Conservation (phyloP, 2,797 vertebrate genomes). For the Petrocephalus sullivani region DNA sequence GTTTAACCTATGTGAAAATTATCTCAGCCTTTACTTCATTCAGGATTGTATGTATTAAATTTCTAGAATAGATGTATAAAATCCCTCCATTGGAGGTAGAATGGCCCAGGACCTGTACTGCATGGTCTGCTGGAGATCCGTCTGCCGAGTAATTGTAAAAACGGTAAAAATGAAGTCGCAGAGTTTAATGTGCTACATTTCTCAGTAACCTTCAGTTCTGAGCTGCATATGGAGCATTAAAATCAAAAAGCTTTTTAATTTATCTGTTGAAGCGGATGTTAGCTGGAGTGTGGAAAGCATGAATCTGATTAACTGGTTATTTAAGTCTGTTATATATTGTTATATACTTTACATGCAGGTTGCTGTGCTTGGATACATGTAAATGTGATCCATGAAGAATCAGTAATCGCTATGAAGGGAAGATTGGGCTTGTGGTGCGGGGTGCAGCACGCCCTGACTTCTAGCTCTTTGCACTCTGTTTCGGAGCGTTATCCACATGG, state of each 20-base stretch:
- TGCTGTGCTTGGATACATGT: not conserved
- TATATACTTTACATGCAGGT: not conserved
- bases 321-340: not conserved
- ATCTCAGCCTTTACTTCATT: not conserved
- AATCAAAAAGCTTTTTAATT: not conserved
- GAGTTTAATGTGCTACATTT: not conserved
- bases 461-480: not conserved
- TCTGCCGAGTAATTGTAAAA: not conserved
- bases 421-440: not conserved
- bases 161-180: not conserved
- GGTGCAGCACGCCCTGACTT: not conserved
- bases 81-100: not conserved
- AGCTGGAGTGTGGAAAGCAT: not conserved
- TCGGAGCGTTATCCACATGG: not conserved
- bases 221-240: not conserved
- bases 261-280: not conserved
- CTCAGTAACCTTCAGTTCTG: not conserved
- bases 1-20: not conserved
- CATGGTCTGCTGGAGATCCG: not conserved
- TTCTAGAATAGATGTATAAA: not conserved
- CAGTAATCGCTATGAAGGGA: not conserved
- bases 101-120: not conserved
- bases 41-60: not conserved
- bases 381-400: not conserved
- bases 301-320: not conserved